Evolutionary conservation across 2,888 invertebrate genomes (phyloP).

Genomic region (Strigamia crassipes): DNA sequence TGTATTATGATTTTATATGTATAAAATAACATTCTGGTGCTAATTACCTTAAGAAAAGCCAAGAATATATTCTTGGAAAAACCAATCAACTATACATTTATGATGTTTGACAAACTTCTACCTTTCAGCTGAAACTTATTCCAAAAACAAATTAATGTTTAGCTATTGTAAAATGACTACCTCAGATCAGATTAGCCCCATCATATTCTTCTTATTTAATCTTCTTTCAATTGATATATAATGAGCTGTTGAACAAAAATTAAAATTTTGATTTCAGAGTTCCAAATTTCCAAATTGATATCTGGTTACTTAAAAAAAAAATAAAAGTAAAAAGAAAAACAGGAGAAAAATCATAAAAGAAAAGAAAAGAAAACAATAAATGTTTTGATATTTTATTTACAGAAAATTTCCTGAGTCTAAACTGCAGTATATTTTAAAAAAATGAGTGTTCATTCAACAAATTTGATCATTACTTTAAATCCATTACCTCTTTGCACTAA

Average conservation of each 20-base stretch:
- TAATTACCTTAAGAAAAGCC: neutral
- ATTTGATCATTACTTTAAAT: constrained; percentile 30
- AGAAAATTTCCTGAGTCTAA: constrained; percentile 38
- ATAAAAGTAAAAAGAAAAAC: neutral
- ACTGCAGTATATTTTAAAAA: constrained; percentile 15
- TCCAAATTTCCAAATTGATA: constrained; percentile 28
- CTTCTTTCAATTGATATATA: no score
- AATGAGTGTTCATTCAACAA: constrained; percentile 1
- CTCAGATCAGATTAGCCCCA: no score
- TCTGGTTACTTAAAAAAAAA: neutral
- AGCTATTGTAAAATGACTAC: no score
- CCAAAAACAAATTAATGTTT: no score
- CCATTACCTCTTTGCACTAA: neutral
- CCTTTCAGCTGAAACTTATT: no score
- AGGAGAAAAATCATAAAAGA: neutral
- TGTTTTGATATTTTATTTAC: constrained; percentile 22
- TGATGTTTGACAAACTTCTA: neutral
- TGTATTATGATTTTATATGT: neutral
- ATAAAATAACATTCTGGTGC: neutral
- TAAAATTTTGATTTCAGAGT: constrained; percentile 21
- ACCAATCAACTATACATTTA: neutral
- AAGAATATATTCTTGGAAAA: neutral
- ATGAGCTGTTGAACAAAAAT: neutral
- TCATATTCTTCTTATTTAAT: no score
- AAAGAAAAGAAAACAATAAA: neutral